These are phyloP conservation scores for Lithobates pipiens DNA, from an alignment of 2,797 vertebrate species.

Conservation along the genomic window DNA sequence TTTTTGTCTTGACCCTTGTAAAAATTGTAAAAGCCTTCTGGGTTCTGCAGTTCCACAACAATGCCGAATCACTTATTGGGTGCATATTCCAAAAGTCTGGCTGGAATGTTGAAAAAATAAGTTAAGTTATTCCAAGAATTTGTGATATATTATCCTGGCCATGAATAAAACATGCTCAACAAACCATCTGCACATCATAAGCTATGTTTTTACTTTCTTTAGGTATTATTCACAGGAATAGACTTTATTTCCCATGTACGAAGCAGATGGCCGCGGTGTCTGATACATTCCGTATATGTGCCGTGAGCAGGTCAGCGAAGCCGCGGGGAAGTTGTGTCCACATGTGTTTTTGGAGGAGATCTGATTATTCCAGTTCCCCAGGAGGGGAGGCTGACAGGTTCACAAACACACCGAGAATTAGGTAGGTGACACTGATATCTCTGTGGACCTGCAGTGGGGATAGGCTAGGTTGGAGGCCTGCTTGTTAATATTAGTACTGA, in stretches of 20 bases:
- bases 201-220: constrained; percentile 1
- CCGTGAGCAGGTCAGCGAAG: not conserved
- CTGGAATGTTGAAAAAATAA: constrained; percentile 20
- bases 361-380: constrained; percentile 24
- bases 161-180: constrained; percentile 42
- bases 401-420: constrained; percentile 18
- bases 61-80: not conserved
- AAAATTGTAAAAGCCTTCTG: too few relatives aligned
- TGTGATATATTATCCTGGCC: constrained; percentile 17
- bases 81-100: not conserved
- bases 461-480: not conserved
- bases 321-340: not conserved
- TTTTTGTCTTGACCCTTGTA: too few relatives aligned
- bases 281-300: constrained; percentile 31
- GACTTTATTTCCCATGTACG: not conserved
- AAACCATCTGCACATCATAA: constrained; percentile 12
- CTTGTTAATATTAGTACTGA: not conserved
- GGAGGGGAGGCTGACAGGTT: constrained; percentile 34
- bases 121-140: constrained; percentile 26
- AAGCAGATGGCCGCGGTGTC: constrained; percentile 37
- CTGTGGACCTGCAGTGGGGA: constrained; percentile 1
- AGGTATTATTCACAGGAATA: constrained; percentile 1
- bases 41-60: too few relatives aligned
- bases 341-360: constrained; percentile 19
- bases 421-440: constrained; percentile 35